phyloP scores from a whole-genome alignment of 2,888 invertebrate genomes.

The Callinectes sapidus region DNA sequence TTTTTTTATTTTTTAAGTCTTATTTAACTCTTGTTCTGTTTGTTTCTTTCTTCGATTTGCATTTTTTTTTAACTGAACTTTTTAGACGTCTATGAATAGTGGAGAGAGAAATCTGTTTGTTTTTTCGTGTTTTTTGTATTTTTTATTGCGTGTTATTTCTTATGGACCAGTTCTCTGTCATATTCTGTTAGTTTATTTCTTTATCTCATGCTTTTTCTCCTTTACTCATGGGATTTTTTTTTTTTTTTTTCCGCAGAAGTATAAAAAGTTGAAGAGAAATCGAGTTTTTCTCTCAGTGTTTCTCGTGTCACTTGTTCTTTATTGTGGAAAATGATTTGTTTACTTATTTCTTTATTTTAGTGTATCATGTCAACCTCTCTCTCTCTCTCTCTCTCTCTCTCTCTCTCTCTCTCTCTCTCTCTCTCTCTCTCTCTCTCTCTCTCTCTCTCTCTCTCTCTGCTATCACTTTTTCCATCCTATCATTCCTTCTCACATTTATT shows the following conservation, averaged over 20 bases:
- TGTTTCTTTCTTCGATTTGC: no score
- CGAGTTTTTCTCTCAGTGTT: background rate
- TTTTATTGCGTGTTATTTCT: no score
- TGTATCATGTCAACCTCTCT: background rate
- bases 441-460: conserved; percentile 4
- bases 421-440: conserved; percentile 21
- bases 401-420: conserved; percentile 30
- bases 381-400: background rate
- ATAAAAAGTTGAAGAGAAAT: background rate
- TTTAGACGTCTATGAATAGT: background rate
- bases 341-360: background rate
- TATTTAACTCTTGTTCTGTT: no score
- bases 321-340: background rate
- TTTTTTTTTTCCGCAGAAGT: no score
- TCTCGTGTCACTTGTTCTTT: conserved; percentile 12
- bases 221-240: no score
- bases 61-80: background rate
- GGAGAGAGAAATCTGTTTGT: background rate
- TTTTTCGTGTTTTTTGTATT: no score
- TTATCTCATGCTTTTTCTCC: no score
- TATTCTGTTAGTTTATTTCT: no score
- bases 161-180: no score
- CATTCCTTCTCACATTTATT: no score
- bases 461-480: no score
- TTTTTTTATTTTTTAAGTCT: no score